Evolutionary conservation across 1,140 invertebrate genomes (phyloP).

Genomic region (Stegodyphus mimosarum): DNA sequence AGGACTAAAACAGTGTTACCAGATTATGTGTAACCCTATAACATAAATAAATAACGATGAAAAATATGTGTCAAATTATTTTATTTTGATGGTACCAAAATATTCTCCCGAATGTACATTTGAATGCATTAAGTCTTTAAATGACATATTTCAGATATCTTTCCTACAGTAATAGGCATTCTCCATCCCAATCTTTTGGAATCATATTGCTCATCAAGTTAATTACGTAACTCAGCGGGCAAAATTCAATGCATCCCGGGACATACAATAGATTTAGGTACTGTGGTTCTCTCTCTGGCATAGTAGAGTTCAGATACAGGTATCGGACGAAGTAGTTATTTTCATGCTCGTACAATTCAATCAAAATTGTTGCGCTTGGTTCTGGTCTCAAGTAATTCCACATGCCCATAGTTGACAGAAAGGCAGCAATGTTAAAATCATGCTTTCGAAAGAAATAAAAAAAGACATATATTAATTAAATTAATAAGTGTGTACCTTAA

Average conservation of each 20-base stretch:
- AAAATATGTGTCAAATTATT: no score
- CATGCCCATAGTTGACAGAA: neutral
- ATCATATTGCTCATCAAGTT: neutral
- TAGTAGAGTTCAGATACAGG: conserved; percentile 20
- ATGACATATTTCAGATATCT: no score
- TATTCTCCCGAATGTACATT: no score
- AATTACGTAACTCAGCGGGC: conserved; percentile 14
- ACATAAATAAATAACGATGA: no score
- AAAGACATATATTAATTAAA: neutral
- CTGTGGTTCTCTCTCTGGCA: neutral
- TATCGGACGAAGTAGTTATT: conserved; percentile 10
- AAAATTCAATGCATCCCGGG: conserved; percentile 13
- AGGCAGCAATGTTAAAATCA: neutral
- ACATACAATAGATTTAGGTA: neutral
- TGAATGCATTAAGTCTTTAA: no score
- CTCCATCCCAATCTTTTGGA: neutral
- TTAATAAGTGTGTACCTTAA: no score
- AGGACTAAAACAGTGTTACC: no score
- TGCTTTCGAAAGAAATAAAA: neutral
- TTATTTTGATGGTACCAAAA: no score
- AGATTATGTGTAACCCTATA: no score
- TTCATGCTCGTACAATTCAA: conserved; percentile 5
- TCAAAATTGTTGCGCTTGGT: neutral
- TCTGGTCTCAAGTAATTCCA: neutral
- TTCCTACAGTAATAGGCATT: neutral